Evolutionary conservation across 1,140 invertebrate species (phyloP).

Genomic region (Cotesia typhae): DNA sequence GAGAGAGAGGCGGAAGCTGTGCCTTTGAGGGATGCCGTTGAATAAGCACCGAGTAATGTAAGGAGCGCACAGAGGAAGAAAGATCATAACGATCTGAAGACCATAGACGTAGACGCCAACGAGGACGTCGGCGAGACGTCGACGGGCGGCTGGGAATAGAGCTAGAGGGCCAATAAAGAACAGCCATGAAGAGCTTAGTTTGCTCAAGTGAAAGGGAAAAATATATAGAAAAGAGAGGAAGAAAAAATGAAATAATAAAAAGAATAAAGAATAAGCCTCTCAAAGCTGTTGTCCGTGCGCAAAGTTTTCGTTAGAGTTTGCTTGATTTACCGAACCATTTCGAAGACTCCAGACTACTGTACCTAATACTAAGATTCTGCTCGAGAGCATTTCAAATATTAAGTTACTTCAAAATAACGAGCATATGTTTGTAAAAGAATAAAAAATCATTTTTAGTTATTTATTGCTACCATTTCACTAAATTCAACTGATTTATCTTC

Average conservation of each 20-base stretch:
- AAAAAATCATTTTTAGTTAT: too few relatives aligned
- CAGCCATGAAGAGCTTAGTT: background rate
- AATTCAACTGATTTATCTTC: too few relatives aligned
- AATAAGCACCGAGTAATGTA: background rate
- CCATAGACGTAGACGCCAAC: background rate
- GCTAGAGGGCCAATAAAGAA: conserved; percentile 24
- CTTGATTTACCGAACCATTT: conserved; percentile 29
- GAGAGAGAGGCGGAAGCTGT: conserved; percentile 30
- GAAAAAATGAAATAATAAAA: conserved; percentile 22
- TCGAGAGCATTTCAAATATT: background rate
- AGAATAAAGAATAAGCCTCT: conserved; percentile 21
- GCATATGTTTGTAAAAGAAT: background rate
- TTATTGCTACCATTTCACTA: too few relatives aligned
- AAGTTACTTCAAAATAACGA: background rate
- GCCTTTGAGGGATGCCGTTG: conserved; percentile 29
- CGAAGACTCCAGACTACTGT: background rate
- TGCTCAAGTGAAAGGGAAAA: conserved; percentile 29
- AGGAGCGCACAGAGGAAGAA: conserved; percentile 24
- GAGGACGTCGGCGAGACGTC: background rate
- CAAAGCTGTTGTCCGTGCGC: conserved; percentile 25
- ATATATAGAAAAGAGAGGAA: conserved; percentile 21
- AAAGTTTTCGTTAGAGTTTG: conserved; percentile 31
- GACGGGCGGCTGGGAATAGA: background rate
- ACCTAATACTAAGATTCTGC: background rate
- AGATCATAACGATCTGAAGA: background rate